Evolutionary conservation across 92 coral and sea anemone genomes (phyloP).

Genomic region (Porites evermanni): DNA sequence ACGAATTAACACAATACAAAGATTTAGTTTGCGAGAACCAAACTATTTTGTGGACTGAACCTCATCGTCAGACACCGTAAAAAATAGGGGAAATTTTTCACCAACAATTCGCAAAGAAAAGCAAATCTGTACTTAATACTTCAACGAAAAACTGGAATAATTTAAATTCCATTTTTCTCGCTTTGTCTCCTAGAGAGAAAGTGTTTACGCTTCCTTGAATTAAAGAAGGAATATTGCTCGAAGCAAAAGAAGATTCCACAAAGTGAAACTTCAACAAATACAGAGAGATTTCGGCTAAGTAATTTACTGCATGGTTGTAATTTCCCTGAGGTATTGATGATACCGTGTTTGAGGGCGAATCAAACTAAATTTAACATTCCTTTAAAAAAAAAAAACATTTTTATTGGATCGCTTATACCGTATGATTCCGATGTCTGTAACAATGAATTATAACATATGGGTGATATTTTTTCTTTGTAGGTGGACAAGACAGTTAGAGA

Average conservation of each 20-base stretch:
- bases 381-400: too few relatives aligned
- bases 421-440: neutral
- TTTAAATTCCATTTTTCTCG: constrained; percentile 24
- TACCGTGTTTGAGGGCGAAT: too few relatives aligned
- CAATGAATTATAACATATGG: neutral
- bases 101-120: neutral
- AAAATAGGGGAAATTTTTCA: too few relatives aligned
- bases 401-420: neutral
- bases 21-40: neutral
- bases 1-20: too few relatives aligned
- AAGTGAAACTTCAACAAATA: neutral
- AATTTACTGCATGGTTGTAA: too few relatives aligned
- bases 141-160: neutral
- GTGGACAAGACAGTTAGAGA: too few relatives aligned
- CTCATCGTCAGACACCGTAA: too few relatives aligned
- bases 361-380: too few relatives aligned
- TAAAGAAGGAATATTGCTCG: neutral
- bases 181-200: constrained; percentile 26
- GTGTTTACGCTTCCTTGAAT: neutral
- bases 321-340: too few relatives aligned
- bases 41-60: neutral
- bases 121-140: neutral
- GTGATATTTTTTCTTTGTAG: neutral
- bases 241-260: neutral
- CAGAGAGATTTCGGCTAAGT: too few relatives aligned